Base-by-base conservation (phyloP, 2,797 vertebrate species). In the Benthosema pterotum region DNA sequence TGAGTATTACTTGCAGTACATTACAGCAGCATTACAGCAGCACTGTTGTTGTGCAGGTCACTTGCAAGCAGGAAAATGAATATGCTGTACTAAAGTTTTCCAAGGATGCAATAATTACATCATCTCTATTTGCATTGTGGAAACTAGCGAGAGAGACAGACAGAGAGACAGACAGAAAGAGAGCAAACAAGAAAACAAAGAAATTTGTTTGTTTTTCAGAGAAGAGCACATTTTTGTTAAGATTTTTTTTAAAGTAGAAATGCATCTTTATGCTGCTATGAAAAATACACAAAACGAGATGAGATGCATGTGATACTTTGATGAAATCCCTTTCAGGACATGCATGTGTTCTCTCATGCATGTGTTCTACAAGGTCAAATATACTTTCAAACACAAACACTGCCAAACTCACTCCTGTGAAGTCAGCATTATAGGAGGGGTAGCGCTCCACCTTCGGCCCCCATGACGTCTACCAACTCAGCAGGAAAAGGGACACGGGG, bases 71-170 rank as follows among this genome's bases (percentile, higher is more conserved):
- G 82, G 86, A 88, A n/a, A 84, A 82, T 83, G 67, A 74, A 65
- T 32, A 38, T 38, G 32, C 32, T 9, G 32, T 38, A 38, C 32
- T 38, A 63, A 54, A 74, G 73, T 77, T 79, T 78, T 82, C 72
- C 75, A 70, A 68, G 53, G 59, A 73, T 79, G 82, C 82, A 86
- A 87, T 87, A 80, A 84, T 90, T 88, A 83, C 87, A 87, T 89
- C 87, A 88, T 75, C 75, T 71, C 72, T 81, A 83, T 84, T 83
- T 85, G 69, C 77, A 78, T 83, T 83, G 61, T 19, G 45, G 54
- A 57, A 32, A 17, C 3, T 38, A 48, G 43, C 50, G 42, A 58
- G 57, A 73, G 69, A 68, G 63, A 22, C 43, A 48, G 25, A 38
- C 6, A 32, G 32, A 15, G 38, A 45, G 18, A 45, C 9, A 47